A percentile compares a stretch with the other conserved stretches of the same genome.
Evolutionary conservation across 2,888 invertebrate genomes (phyloP).

Genomic region (Polymixis flavicincta): DNA sequence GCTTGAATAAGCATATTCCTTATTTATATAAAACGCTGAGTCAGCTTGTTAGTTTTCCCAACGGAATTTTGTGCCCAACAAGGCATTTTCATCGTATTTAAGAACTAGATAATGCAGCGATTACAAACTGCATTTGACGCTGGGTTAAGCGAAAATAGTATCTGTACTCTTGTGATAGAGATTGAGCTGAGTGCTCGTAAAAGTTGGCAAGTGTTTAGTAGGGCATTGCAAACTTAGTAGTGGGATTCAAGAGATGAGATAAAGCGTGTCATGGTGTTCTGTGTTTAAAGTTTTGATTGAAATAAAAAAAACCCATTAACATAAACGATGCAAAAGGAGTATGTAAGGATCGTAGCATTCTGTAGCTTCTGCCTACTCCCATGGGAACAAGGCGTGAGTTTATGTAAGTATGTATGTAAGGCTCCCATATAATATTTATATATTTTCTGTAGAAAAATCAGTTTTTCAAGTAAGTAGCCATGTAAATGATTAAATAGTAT

Average conservation of each 20-base stretch:
- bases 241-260: slow-evolving; percentile 52
- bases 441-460: neutral
- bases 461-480: neutral
- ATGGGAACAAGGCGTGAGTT: too few species aligned
- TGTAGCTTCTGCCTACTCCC: too few species aligned
- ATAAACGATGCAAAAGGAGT: too few species aligned
- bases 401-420: too few species aligned
- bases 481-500: too few species aligned
- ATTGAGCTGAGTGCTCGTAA: slow-evolving; percentile 64
- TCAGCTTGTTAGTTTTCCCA: slow-evolving; percentile 58
- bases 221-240: slow-evolving; percentile 73
- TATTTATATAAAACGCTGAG: slow-evolving; percentile 55
- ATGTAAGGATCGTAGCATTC: too few species aligned
- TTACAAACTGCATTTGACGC: slow-evolving; percentile 42
- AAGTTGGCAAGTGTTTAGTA: slow-evolving; percentile 74
- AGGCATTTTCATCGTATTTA: slow-evolving; percentile 70
- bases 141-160: slow-evolving; percentile 54
- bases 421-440: neutral
- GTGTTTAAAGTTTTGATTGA: neutral
- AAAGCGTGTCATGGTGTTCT: slow-evolving; percentile 38
- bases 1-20: slow-evolving; percentile 27
- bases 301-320: too few species aligned
- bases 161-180: slow-evolving; percentile 63
- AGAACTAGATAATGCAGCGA: slow-evolving; percentile 67
- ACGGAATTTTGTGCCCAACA: slow-evolving; percentile 69